Base-by-base conservation (phyloP, 2,888 invertebrate species). In the Ephialtes manifestator region DNA sequence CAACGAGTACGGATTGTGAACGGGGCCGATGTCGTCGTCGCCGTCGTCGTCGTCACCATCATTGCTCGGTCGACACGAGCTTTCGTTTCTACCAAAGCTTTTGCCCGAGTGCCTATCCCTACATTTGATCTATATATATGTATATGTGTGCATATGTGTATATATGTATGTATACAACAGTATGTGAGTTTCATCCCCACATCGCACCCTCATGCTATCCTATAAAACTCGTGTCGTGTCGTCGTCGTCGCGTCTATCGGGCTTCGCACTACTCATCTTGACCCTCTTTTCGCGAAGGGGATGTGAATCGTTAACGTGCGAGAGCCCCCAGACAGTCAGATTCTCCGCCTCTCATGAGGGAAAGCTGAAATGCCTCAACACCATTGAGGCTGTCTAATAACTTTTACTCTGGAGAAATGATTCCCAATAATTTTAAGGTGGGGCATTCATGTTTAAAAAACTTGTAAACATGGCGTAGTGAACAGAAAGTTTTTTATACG, bases 191-290 rank as follows among this genome's bases (percentile, higher is more conserved):
- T 75, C 31, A 68, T 68, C 39, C 31, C 58, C 63, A 15, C 39
- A 39, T 58, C 39, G 39, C 35, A 24, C 72, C 43, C 53, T 39
- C 60, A 86, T 83, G 88, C 82, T 89, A 88, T 89, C 89, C 88
- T 87, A 89, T 89, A 86, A 87, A 90, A 88, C 86, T 89, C 89
- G 83, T 85, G 58, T 31, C 46, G 75, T 75, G 60, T 60, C 51
- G 58, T 83, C 76, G 75, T 76, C 80, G 71, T 68, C 74, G 86
- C 86, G 80, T 76, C 83, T 88, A 83, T 89, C 84, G 83, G 83
- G 87, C 86, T 90, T 90, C 85, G 84, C 84, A 68, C 81, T 48
- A 81, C 83, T 87, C 89, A 85, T 88, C 88, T 89, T 88, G 90
- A 90, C 89, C 88, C 88, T 89, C 86, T 89, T 90, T 71, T 65